Conservation (phyloP, 2,797 vertebrate genomes). For the Girardinus metallicus region DNA sequence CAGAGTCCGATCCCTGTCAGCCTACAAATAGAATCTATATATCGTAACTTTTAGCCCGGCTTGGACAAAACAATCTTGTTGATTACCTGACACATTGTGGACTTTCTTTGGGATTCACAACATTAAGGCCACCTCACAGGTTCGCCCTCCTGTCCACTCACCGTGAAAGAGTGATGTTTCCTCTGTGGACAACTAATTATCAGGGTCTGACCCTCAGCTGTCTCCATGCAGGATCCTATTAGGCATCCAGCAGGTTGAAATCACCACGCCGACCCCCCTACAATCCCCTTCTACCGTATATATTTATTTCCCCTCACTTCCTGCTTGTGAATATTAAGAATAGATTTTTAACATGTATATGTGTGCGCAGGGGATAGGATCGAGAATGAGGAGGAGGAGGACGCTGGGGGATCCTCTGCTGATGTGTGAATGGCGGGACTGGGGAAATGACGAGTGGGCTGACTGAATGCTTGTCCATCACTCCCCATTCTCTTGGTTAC, state of each 20-base stretch:
- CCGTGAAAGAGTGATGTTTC: slow-evolving; percentile 77
- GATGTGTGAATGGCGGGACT: slow-evolving; percentile 84
- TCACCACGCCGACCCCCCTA: slow-evolving; percentile 88
- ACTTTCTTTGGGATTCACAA: slow-evolving; percentile 64
- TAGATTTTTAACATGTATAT: slow-evolving; percentile 98
- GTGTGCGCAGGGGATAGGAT: slow-evolving; percentile 79
- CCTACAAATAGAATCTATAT: slow-evolving; percentile 33
- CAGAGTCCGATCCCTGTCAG: slow-evolving; percentile 45
- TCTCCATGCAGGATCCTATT: slow-evolving; percentile 96
- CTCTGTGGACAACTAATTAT: slow-evolving; percentile 93
- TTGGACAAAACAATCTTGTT: slow-evolving; percentile 56
- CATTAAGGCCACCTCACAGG: slow-evolving; percentile 63
- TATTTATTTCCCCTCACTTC: slow-evolving; percentile 86
- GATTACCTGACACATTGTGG: slow-evolving; percentile 71
- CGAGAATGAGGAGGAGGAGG: slow-evolving; percentile 61
- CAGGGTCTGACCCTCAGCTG: slow-evolving; percentile 95
- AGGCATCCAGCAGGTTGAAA: slow-evolving; percentile 93
- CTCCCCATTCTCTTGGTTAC: slow-evolving; percentile 95
- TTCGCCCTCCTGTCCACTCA: slow-evolving; percentile 69
- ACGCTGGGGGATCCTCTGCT: slow-evolving; percentile 69
- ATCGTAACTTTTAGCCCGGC: slow-evolving; percentile 39
- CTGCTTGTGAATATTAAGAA: slow-evolving; percentile 99
- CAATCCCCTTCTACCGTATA: slow-evolving; percentile 70
- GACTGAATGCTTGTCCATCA: slow-evolving; percentile 99
- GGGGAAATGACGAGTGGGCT: slow-evolving; percentile 86